A percentile compares a stretch with the other conserved stretches of the same genome.
Evolutionary conservation across 2,797 vertebrate genomes (phyloP).

Genomic region (Bucorvus abyssinicus): DNA sequence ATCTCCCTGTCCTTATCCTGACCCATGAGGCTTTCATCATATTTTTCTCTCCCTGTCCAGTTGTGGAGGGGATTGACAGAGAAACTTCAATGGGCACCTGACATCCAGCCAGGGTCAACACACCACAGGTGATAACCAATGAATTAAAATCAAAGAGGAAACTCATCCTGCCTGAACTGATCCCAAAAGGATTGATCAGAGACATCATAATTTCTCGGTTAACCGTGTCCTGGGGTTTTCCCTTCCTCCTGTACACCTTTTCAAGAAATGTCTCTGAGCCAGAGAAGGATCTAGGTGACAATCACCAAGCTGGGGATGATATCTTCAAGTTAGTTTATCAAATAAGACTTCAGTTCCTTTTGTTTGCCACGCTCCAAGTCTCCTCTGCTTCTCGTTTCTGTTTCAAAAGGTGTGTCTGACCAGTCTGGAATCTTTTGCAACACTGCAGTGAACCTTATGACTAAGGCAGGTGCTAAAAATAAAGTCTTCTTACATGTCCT

Average conservation of each 20-base stretch:
- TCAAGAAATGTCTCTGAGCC: background rate
- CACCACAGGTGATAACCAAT: background rate
- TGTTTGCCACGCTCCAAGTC: background rate
- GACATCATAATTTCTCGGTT: background rate
- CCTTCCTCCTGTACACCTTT: background rate
- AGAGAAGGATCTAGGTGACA: background rate
- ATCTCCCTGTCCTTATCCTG: background rate
- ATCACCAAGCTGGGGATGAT: background rate
- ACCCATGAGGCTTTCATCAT: background rate
- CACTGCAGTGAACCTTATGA: background rate
- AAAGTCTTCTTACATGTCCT: background rate
- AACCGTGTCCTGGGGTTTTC: background rate
- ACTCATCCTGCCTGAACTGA: background rate
- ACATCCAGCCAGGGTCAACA: background rate
- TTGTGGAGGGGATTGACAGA: background rate
- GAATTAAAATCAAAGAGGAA: background rate
- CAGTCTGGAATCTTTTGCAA: background rate
- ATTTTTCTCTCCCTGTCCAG: background rate
- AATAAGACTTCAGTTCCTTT: background rate
- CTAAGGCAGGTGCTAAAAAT: background rate
- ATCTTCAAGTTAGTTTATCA: background rate
- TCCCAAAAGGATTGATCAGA: background rate
- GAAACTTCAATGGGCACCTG: fast-evolving
- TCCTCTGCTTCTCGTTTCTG: background rate
- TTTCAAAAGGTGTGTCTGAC: background rate